These are phyloP conservation scores for Merops nubicus DNA, from an alignment of 2,113 vertebrate species.

Conservation along the genomic window DNA sequence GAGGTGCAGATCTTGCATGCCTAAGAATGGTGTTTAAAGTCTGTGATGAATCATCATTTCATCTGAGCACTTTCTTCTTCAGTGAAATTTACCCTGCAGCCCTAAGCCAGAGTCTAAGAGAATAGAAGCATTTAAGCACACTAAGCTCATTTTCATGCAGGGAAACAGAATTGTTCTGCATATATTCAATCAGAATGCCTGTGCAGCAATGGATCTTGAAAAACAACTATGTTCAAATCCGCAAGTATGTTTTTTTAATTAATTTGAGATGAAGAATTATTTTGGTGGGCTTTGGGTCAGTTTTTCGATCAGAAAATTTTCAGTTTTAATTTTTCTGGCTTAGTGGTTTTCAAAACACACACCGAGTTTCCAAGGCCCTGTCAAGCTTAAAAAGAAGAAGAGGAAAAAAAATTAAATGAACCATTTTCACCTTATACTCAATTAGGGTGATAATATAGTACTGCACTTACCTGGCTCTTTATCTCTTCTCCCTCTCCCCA, in stretches of 20 bases:
- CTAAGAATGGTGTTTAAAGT: background rate
- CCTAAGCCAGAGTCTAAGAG: background rate
- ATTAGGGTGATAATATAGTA: background rate
- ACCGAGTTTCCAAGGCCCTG: background rate
- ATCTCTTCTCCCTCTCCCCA: background rate
- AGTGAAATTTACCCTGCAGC: background rate
- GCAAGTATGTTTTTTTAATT: background rate
- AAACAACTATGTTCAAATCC: background rate
- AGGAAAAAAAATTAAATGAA: no score
- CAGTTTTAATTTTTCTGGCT: background rate
- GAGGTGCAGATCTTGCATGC: background rate
- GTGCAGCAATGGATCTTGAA: background rate
- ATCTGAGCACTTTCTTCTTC: background rate
- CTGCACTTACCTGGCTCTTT: background rate
- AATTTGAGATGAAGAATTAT: background rate
- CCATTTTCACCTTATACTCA: background rate
- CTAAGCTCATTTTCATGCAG: background rate
- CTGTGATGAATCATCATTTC: background rate
- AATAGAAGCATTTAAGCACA: background rate
- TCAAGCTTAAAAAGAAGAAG: background rate
- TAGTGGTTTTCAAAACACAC: background rate
- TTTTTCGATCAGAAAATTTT: background rate
- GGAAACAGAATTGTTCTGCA: background rate
- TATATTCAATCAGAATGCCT: background rate
- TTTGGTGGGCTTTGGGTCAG: background rate